Conservation (phyloP, 2,888 invertebrate genomes). For the Clepsis dumicolana region DNA sequence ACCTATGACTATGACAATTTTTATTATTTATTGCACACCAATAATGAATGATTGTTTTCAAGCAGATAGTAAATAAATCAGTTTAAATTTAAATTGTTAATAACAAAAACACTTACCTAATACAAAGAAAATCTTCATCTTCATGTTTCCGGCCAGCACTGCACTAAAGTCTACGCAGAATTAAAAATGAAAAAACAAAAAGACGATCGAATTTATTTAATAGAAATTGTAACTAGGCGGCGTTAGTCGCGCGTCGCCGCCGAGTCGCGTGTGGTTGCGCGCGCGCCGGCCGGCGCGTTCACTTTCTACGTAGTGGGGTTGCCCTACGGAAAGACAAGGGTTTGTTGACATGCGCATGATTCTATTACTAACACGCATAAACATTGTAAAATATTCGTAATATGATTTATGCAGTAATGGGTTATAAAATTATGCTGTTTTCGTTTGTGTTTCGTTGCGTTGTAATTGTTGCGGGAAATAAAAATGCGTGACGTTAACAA, state of each 20-base stretch:
- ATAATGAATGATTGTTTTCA: neutral
- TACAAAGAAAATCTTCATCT: conserved; percentile 72
- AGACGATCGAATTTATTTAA: conserved; percentile 52
- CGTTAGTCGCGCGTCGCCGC: conserved; percentile 76
- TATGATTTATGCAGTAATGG: neutral
- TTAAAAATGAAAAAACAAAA: conserved; percentile 39
- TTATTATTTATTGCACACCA: neutral
- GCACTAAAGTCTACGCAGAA: conserved; percentile 57
- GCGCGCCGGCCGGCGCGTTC: conserved; percentile 65
- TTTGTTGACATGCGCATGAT: conserved; percentile 70
- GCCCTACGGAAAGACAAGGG: conserved; percentile 73
- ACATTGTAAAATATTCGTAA: neutral
- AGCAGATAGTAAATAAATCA: neutral
- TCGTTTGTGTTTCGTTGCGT: neutral
- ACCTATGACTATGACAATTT: neutral
- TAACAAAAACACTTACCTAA: conserved; percentile 67
- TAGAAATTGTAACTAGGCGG: conserved; percentile 63
- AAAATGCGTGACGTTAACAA: neutral
- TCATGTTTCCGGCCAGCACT: conserved; percentile 66
- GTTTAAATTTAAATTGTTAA: conserved; percentile 34
- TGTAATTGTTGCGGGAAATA: neutral
- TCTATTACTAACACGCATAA: conserved; percentile 39
- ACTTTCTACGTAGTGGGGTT: conserved; percentile 83
- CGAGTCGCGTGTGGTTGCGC: conserved; percentile 74
- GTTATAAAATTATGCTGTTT: neutral